Evolutionary conservation across 2,113 vertebrate species (phyloP).

Genomic region (Cyanistes caeruleus): DNA sequence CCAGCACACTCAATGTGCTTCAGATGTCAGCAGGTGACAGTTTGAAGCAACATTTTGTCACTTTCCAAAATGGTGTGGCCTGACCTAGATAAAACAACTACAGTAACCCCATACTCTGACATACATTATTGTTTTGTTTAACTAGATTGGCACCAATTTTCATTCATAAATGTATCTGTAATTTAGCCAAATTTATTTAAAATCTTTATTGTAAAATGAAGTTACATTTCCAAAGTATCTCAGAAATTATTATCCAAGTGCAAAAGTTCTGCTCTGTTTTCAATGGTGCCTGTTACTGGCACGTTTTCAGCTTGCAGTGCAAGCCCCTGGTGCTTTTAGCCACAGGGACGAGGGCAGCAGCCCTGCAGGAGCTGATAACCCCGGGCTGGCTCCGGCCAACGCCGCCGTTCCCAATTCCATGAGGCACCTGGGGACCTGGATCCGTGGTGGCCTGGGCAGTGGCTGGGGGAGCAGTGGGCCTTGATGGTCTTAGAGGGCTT

Average conservation of each 20-base stretch:
- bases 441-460: not conserved
- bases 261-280: not conserved
- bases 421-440: not conserved
- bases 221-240: fast-evolving
- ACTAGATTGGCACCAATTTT: not conserved
- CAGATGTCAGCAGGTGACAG: not conserved
- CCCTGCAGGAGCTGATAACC: not conserved
- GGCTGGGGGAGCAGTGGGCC: not conserved
- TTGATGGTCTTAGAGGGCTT: not conserved
- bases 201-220: not conserved
- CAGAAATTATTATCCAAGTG: not conserved
- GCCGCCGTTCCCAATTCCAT: fast-evolving
- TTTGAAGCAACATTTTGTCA: not conserved
- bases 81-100: not conserved
- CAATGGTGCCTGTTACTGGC: too few species aligned
- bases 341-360: not conserved
- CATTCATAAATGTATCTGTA: not conserved
- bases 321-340: not conserved
- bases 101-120: not conserved
- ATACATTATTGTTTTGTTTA: not conserved
- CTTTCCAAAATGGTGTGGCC: fast-evolving
- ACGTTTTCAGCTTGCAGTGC: fast-evolving
- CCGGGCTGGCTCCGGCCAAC: fast-evolving
- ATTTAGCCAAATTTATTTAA: not conserved
- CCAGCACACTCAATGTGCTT: not conserved